phyloP scores from a whole-genome alignment of 2,113 vertebrate species.

The Syngnathus floridae region DNA sequence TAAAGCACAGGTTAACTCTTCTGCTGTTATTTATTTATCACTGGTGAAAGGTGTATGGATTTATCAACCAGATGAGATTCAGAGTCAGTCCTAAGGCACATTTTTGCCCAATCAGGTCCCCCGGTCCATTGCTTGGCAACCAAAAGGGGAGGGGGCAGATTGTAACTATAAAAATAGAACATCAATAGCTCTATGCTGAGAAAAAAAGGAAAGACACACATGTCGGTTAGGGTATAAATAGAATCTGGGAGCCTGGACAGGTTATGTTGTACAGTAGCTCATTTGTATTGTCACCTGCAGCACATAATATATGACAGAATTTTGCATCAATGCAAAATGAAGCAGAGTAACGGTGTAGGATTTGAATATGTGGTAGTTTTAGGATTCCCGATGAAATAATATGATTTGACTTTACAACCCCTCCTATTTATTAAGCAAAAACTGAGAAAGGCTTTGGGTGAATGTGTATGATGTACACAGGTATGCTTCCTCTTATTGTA shows the following conservation, averaged over 20 bases:
- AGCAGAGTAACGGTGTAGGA: background rate
- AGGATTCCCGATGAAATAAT: background rate
- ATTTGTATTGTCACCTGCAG: conserved; percentile 59
- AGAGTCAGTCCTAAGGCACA: conserved; percentile 47
- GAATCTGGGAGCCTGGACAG: conserved; percentile 55
- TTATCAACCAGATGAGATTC: conserved; percentile 45
- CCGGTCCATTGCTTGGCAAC: conserved; percentile 60
- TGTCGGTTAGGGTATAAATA: conserved; percentile 85
- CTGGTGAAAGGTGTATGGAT: conserved; percentile 27
- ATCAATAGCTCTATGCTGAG: conserved; percentile 75
- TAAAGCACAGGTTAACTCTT: background rate
- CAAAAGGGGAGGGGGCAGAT: conserved; percentile 58
- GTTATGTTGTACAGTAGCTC: conserved; percentile 74
- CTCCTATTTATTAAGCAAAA: background rate
- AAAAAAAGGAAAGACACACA: conserved; percentile 74
- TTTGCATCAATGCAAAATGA: conserved; percentile 55
- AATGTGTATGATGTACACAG: background rate
- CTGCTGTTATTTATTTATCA: background rate
- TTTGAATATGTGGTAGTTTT: conserved; percentile 34
- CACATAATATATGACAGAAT: conserved; percentile 41
- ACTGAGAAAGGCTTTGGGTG: conserved; percentile 10
- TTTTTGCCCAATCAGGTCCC: conserved; percentile 51
- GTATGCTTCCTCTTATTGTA: background rate
- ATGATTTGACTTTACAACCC: background rate
- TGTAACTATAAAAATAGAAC: conserved; percentile 73